Conservation (phyloP, 2,113 vertebrate genomes). For the Paracanthobrama guichenoti region DNA sequence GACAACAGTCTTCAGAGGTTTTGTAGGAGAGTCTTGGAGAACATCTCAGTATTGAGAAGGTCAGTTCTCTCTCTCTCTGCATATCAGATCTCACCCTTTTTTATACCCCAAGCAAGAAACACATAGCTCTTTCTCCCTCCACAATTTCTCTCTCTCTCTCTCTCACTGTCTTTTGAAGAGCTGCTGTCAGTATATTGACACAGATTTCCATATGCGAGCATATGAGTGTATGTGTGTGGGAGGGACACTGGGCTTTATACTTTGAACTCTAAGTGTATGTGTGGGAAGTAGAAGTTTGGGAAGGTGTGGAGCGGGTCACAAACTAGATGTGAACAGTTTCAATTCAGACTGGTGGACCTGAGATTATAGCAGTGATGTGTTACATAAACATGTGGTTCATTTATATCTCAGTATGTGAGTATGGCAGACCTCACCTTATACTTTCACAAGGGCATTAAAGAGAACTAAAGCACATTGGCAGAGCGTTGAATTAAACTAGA, state of each 20-base stretch:
- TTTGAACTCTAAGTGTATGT: constrained; percentile 34
- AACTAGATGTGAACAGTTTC: constrained; percentile 35
- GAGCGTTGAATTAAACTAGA: not conserved
- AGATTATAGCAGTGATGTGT: constrained; percentile 44
- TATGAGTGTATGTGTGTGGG: constrained; percentile 44
- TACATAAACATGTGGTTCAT: constrained; percentile 40
- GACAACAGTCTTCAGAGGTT: not conserved
- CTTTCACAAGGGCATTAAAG: not conserved
- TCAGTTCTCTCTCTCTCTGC: not conserved
- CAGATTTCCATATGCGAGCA: constrained; percentile 37
- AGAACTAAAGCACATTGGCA: not conserved
- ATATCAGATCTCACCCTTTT: not conserved
- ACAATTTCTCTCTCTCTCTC: constrained; percentile 1
- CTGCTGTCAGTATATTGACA: constrained; percentile 24
- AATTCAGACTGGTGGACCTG: constrained; percentile 4
- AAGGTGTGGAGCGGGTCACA: constrained; percentile 42
- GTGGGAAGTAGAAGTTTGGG: constrained; percentile 34
- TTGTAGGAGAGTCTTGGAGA: not conserved
- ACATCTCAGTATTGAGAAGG: constrained; percentile 22
- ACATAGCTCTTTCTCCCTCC: not conserved
- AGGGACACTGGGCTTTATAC: constrained; percentile 41
- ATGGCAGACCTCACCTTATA: not conserved
- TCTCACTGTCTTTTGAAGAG: constrained; percentile 11
- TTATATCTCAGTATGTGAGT: constrained; percentile 15
- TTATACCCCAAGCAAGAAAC: not conserved